phyloP scores from a whole-genome alignment of 2,113 vertebrate genomes.

The Rhombomys opimus region DNA sequence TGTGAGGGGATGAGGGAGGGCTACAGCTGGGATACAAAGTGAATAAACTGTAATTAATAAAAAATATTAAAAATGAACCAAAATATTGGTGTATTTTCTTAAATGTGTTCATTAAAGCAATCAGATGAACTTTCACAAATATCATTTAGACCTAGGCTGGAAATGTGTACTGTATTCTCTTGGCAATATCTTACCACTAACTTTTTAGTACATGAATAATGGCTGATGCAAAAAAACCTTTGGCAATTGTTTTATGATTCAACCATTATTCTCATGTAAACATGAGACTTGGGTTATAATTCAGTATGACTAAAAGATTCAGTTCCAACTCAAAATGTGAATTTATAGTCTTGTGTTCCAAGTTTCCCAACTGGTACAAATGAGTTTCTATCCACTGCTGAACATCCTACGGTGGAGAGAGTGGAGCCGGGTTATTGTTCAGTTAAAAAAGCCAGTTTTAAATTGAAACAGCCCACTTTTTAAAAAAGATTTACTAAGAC shows the following conservation, averaged over 20 bases:
- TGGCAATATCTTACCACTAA: neutral
- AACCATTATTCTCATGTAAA: constrained; percentile 16
- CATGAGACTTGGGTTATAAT: neutral
- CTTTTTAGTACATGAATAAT: neutral
- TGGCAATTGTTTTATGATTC: neutral
- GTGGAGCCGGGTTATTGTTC: neutral
- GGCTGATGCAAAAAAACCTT: neutral
- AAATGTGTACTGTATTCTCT: neutral
- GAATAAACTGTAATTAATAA: too few relatives aligned
- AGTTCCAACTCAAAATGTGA: neutral
- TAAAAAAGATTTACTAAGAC: neutral
- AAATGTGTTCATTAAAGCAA: neutral
- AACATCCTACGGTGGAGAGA: neutral
- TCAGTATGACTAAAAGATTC: constrained; percentile 19
- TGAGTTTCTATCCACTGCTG: neutral
- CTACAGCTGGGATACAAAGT: too few relatives aligned
- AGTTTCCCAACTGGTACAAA: neutral
- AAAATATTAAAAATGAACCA: too few relatives aligned
- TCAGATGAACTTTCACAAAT: constrained; percentile 17
- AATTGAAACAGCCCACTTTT: neutral
- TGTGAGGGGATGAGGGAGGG: too few relatives aligned
- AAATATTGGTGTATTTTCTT: neutral
- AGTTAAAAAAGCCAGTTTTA: constrained; percentile 39
- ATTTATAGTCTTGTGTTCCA: neutral
- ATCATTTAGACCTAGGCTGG: neutral